A percentile compares a stretch with the other conserved stretches of the same genome.
Evolutionary conservation across 92 coral and sea anemone species (phyloP).

Genomic region (Palythoa heliodiscus): DNA sequence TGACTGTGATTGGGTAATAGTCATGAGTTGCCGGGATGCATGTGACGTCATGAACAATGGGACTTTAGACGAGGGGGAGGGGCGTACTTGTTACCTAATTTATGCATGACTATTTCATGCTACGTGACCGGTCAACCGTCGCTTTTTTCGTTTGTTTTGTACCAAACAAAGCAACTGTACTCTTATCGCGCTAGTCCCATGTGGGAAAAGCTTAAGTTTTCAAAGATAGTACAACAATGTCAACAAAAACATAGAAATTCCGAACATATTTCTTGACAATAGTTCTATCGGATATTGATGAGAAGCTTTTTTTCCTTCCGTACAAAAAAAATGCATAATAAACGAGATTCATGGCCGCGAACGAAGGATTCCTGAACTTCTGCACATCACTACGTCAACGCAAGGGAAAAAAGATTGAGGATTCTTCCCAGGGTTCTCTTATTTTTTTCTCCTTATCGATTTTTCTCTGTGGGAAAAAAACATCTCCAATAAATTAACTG

Average conservation of each 20-base stretch:
- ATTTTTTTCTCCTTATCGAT: too few species aligned
- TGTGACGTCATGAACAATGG: slow-evolving; percentile 36
- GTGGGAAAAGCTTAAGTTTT: neutral
- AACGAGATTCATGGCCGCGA: neutral
- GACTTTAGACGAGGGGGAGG: slow-evolving; percentile 31
- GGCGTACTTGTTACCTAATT: slow-evolving; percentile 6
- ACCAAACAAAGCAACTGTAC: slow-evolving; percentile 29
- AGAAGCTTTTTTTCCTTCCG: neutral
- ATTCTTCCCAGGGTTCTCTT: too few species aligned
- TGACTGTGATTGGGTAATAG: slow-evolving; percentile 39
- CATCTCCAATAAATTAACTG: too few species aligned
- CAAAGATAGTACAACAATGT: neutral
- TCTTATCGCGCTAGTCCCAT: neutral
- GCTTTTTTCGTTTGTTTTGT: slow-evolving; percentile 1
- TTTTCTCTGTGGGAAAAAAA: too few species aligned
- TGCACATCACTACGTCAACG: neutral
- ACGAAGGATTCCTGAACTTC: neutral
- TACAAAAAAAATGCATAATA: neutral
- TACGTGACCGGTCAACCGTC: slow-evolving; percentile 9
- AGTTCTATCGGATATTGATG: neutral
- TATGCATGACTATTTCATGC: slow-evolving; percentile 5
- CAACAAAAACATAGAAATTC: neutral
- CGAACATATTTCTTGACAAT: neutral
- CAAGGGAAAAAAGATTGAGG: neutral
- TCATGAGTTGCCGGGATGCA: slow-evolving; percentile 42